phyloP scores from a whole-genome alignment of 2,113 vertebrate genomes.

The Plestiodon gilberti region DNA sequence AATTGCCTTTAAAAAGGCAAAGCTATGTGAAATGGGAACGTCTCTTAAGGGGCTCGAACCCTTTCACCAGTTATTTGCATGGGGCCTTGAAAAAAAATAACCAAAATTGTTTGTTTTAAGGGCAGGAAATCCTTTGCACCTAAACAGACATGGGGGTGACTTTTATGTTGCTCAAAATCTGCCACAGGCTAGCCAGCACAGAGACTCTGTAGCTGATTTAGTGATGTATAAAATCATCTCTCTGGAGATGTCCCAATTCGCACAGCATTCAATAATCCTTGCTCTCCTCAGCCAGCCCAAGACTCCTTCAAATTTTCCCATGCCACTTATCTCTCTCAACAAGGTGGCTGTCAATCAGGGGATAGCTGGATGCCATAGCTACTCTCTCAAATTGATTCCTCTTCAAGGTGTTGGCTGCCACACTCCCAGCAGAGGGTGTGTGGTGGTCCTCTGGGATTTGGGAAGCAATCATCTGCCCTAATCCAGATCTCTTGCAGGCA shows the following conservation, averaged over 20 bases:
- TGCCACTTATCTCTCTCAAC: not conserved
- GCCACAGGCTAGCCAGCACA: not conserved
- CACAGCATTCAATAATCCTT: not conserved
- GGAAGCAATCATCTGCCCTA: not conserved
- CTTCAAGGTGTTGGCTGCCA: not conserved
- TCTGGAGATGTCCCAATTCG: not conserved
- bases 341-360: not conserved
- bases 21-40: not conserved
- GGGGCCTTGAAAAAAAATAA: not conserved
- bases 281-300: not conserved
- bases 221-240: not conserved
- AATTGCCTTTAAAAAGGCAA: conserved; percentile 29
- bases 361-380: not conserved
- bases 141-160: not conserved
- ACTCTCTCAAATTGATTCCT: not conserved
- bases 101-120: conserved; percentile 36
- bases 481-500: not conserved
- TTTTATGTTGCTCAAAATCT: not conserved
- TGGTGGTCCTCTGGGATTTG: too few species aligned
- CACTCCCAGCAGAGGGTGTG: not conserved
- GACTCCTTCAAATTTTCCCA: not conserved
- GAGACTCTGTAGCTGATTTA: not conserved
- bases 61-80: not conserved
- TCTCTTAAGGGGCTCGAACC: conserved; percentile 4
- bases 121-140: conserved; percentile 10